Percentiles rank a stretch among this genome's conserved stretches.
Conservation (phyloP, 2,888 invertebrate genomes). For the Trissolcus brochymenae region DNA sequence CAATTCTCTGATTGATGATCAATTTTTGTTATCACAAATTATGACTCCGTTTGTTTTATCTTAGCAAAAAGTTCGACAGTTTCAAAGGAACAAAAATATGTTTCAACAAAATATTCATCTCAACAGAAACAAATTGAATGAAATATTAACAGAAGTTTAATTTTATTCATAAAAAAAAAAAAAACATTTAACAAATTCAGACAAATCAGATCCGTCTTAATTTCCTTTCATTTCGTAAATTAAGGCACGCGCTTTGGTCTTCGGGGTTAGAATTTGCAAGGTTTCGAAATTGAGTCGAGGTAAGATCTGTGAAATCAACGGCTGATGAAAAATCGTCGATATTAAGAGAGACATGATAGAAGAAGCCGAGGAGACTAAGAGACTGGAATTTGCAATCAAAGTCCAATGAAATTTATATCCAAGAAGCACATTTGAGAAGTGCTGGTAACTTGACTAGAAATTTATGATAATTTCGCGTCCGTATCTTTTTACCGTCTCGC, state of each 20-base stretch:
- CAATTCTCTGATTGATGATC: conserved; percentile 39
- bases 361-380: conserved; percentile 28
- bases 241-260: conserved; percentile 5
- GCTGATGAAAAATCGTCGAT: conserved; percentile 49
- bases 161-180: too few relatives aligned
- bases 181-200: not conserved
- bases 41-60: too few relatives aligned
- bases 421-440: conserved; percentile 56
- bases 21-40: not conserved
- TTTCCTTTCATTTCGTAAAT: not conserved
- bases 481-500: conserved; percentile 54
- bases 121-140: too few relatives aligned
- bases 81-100: too few relatives aligned
- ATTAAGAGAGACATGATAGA: conserved; percentile 41
- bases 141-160: too few relatives aligned
- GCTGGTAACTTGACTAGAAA: conserved; percentile 60
- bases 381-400: conserved; percentile 64
- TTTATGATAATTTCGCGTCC: conserved; percentile 64
- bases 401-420: conserved; percentile 67
- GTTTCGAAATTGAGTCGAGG: conserved; percentile 24
- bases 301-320: conserved; percentile 37
- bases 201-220: not conserved
- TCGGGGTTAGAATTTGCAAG: conserved; percentile 6
- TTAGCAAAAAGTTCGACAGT: too few relatives aligned
- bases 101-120: too few relatives aligned